Evolutionary conservation across 2,888 invertebrate genomes (phyloP).

Genomic region (Ochropleura plecta): DNA sequence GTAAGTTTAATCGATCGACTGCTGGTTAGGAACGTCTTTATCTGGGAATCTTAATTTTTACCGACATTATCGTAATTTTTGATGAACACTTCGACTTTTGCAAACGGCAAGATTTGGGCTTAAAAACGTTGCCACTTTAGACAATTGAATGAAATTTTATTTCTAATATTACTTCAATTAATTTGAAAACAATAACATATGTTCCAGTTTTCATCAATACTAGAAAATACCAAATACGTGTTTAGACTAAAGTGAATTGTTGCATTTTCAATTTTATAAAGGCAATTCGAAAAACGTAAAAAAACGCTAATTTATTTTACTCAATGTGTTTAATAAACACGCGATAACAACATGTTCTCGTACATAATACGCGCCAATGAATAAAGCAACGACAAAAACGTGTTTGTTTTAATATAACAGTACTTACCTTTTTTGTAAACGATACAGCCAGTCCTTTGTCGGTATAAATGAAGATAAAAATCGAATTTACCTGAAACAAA

Average conservation of each 20-base stretch:
- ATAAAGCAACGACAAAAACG: not conserved
- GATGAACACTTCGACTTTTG: conserved; percentile 5
- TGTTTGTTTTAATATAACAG: conserved; percentile 7
- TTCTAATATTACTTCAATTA: not conserved
- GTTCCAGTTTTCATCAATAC: not conserved
- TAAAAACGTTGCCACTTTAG: not conserved
- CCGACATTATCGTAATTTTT: conserved; percentile 33
- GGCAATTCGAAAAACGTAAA: not conserved
- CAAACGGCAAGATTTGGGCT: not conserved
- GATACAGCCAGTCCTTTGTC: conserved; percentile 15
- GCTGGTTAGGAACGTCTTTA: not conserved
- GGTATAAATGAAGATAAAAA: conserved; percentile 29
- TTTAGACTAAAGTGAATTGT: too few relatives aligned
- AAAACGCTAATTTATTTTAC: not conserved
- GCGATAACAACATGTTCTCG: not conserved
- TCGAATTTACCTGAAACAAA: conserved; percentile 46
- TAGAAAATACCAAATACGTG: too few relatives aligned
- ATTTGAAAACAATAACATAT: not conserved
- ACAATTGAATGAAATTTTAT: not conserved
- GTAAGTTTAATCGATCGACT: conserved; percentile 18
- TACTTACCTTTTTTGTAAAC: conserved; percentile 29
- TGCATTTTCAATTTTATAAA: too few relatives aligned
- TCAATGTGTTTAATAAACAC: not conserved
- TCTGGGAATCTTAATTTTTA: conserved; percentile 37
- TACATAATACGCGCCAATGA: not conserved